phyloP scores from a whole-genome alignment of 2,888 invertebrate genomes.

The Melinopterus prodromus region DNA sequence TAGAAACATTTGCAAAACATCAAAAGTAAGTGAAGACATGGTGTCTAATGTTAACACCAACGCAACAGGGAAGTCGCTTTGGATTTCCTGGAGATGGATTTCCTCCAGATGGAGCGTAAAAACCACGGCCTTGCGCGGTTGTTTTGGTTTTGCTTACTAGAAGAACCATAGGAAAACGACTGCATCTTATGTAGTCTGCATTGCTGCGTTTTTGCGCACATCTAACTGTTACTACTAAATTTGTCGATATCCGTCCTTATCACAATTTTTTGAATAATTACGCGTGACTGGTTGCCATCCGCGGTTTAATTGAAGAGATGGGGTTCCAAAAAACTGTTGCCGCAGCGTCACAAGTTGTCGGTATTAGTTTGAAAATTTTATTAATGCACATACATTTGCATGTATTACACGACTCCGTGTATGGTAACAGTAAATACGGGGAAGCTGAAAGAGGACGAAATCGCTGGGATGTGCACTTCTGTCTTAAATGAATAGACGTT shows the following conservation, averaged over 20 bases:
- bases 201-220: not conserved
- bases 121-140: not conserved
- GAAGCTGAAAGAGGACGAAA: not conserved
- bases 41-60: too few relatives aligned
- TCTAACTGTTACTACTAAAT: not conserved
- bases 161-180: not conserved
- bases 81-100: too few relatives aligned
- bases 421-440: constrained; percentile 13
- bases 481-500: not conserved
- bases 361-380: not conserved
- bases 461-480: not conserved
- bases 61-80: too few relatives aligned
- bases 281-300: not conserved
- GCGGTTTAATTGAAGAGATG: not conserved
- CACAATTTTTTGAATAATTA: not conserved
- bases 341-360: not conserved
- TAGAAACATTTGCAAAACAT: too few relatives aligned
- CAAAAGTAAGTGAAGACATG: too few relatives aligned
- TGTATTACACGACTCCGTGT: not conserved
- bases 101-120: not conserved
- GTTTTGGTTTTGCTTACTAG: not conserved
- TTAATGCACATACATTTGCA: not conserved
- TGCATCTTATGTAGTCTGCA: not conserved
- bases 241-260: not conserved
- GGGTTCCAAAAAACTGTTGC: not conserved